Base-by-base conservation (phyloP, 2,797 vertebrate species). In the Esox lucius region DNA sequence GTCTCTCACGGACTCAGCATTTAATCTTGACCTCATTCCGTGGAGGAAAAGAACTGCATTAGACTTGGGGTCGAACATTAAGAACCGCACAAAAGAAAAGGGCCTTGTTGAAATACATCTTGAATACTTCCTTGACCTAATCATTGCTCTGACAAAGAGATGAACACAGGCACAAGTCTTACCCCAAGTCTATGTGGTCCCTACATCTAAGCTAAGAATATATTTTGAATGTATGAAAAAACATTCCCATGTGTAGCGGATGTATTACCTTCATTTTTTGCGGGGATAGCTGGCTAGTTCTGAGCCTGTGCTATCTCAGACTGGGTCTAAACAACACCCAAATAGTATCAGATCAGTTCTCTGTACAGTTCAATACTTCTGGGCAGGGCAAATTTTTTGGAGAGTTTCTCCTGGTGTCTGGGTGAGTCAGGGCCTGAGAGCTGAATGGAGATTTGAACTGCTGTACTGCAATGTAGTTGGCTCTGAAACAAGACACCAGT, bases 81-180 rank as follows among this genome's bases (percentile, higher is more conserved):
- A 12, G 56, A 22, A 61, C 56, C 56, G 24, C n/a, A 61, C 9
- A 11, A 12, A 61, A 24, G 22, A 61, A 4, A 61, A 24, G 56
- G 56, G 56, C 22, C 11, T 24, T 26, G 56, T 22, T 61, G 8
- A 61, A 24, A 12, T 61, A 61, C 22, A 6, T 24, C 6, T 24
- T 24, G 9, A 59, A 22, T 59, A n/a, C n/a, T 59, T 59, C 56
- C 22, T 59, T 24, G n/a, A 59, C 56, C n/a, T 61, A 61, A 76
- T 76, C 77, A 31, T 62, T 26, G 13, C 6, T n/a, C 51, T 59
- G 24, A 59, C 56, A 59, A 24, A 17, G n/a, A 2, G 9, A 59
- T 59, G n/a, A 59, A 24, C 56, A 59, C 7, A 59, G n/a, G n/a
- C 56, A 59, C n/a, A 31, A 56, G 56, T 59, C 9, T 59, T n/a